Base-by-base conservation (phyloP, 2,888 invertebrate genomes). In the Athripsodes cinereus region DNA sequence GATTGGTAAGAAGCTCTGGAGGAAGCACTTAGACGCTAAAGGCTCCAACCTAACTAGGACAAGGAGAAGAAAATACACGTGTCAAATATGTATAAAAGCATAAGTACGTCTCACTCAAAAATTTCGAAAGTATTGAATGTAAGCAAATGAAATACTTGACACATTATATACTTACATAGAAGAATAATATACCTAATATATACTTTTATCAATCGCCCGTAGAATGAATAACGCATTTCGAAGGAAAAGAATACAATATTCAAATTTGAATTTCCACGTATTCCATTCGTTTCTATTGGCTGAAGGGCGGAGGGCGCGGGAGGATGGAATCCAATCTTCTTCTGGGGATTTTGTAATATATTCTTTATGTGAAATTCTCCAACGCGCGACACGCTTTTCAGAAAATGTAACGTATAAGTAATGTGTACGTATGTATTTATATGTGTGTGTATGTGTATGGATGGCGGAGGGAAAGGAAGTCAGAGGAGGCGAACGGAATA, bases 301-400 rank as follows among this genome's bases (percentile, higher is more conserved):
- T 34, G 52, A 22, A 20, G 46, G 51, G 40, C 22, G 52, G 61
- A 51, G 48, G 58, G 13, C 2, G 50, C 54, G 48, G 52, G 50
- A 51, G 55, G 53, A 55, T 58, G 52, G 59, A 62, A 62, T 62
- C 62, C 62, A 62, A 62, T 62, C 62, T 60, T 60, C 60, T 60
- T 60, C 60, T 58, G 54, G 55, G 48, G 58, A 56, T 62, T 57
- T 40, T 40, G 16, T 40, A 40, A 40, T 60, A 60, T 56, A 51
- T 44, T 56, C 56, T 40, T 26, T 46, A 52, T 56, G 51, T 40
- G 51, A 22, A 47, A 40, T 57, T 52, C 22, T 26, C 48, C 34
- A 48, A 47, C 47, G 16, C 19, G 47, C 47, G 47, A 47, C 47
- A 47, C 47, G 21, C 21, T 47, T 21, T 21, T 53, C 51, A 52